Evolutionary conservation across 2,113 vertebrate species (phyloP).

Genomic region (Siphamia tubifer): DNA sequence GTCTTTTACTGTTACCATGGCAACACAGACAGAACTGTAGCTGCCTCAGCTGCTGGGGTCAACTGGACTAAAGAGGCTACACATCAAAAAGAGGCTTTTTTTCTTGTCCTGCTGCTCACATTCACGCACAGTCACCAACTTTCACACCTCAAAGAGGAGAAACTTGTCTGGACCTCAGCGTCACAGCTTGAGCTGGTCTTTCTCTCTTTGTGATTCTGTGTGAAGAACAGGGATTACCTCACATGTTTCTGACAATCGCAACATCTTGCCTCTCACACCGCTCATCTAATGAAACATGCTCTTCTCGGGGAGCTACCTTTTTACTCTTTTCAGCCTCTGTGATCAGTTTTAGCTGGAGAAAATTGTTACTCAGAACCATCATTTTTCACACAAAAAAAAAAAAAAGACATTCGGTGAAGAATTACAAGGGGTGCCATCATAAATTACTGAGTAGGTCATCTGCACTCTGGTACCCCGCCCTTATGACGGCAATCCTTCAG

Average conservation of each 20-base stretch:
- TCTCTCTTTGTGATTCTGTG: neutral
- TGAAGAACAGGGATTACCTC: neutral
- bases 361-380: neutral
- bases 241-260: constrained; percentile 9
- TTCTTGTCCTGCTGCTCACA: neutral
- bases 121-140: constrained; percentile 21
- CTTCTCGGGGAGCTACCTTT: too few relatives aligned
- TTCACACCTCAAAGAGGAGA: constrained; percentile 10
- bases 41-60: too few relatives aligned
- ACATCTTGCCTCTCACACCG: neutral
- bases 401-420: neutral
- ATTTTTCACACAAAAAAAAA: neutral
- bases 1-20: too few relatives aligned
- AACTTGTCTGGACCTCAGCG: constrained; percentile 26
- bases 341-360: neutral
- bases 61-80: too few relatives aligned
- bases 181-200: constrained; percentile 15
- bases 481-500: constrained; percentile 1
- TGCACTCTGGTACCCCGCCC: constrained; percentile 19
- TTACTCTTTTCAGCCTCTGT: neutral
- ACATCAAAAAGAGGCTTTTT: neutral
- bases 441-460: constrained; percentile 3
- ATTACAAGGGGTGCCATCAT: neutral
- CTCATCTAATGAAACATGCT: constrained; percentile 33
- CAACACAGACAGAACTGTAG: too few relatives aligned